Evolutionary conservation across 1,140 invertebrate genomes (phyloP), one percentile per base, ranked within the genome.

Genomic region (Tribolium madens): DNA sequence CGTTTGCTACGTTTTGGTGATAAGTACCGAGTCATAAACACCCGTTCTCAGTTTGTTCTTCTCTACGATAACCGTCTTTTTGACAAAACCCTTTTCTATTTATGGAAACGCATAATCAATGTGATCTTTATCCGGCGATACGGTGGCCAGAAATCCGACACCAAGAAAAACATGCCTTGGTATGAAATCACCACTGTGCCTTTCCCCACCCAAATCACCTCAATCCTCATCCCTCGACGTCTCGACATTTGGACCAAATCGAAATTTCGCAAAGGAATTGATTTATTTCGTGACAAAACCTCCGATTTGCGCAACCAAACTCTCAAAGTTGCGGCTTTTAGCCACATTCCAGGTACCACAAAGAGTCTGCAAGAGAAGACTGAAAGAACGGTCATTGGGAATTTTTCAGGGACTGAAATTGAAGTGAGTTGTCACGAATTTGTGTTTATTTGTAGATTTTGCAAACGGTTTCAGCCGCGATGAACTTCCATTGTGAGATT

Each of bases 91-190:
- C 86, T 92, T 76, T 88, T 91, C 79, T 93, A 93, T 79, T 80
- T 95, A 5, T 95, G 94, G 94, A 94, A 92, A 47, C 88, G 91
- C 77, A 91, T 94, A 15, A 88, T 94, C 1, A 93, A 93, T 79
- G 90, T 93, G 0, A 83, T 95, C n/a, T 95, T 95, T 73, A 86
- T 95, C 13, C 87, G 88, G 53, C 86, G 89, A 80, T 90, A 91
- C 79, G 83, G 75, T 7, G 79, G 82, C 1, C 80, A 79, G 9
- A 86, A 83, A 31, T 77, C 82, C 2, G 82, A 80, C 47, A 81
- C 83, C 3, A 83, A 84, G 1, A 83, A 86, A 69, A 83, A 83
- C 48, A 86, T 85, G 14, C 86, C 88, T 7, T 91, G 90, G 89
- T 92, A 89, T 79, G 91, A 93, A 84, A 82, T 95, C 0, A 89